These are phyloP conservation scores for Lycia hirtaria DNA, from an alignment of 2,888 invertebrate species.

Conservation along the genomic window DNA sequence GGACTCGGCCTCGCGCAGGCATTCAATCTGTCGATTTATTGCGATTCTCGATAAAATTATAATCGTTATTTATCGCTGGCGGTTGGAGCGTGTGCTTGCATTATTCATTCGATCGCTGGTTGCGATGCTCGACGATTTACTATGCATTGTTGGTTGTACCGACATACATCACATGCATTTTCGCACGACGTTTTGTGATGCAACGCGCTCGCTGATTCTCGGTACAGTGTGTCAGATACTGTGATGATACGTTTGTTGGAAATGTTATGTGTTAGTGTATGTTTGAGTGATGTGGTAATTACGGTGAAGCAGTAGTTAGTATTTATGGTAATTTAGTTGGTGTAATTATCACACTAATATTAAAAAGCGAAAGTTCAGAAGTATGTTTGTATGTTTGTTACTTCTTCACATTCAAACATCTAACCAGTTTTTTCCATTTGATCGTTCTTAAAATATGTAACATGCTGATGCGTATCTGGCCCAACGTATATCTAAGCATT, in stretches of 20 bases:
- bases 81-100: conserved; percentile 69
- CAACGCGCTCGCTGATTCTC: conserved; percentile 47
- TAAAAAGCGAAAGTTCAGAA: too few species aligned
- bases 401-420: too few species aligned
- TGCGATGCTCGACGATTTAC: conserved; percentile 68
- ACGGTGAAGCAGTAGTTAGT: too few species aligned
- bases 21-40: conserved; percentile 74
- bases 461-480: too few species aligned
- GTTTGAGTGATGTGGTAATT: conserved; percentile 4
- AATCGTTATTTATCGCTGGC: conserved; percentile 78
- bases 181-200: conserved; percentile 58
- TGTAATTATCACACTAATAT: too few species aligned
- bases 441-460: too few species aligned
- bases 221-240: conserved; percentile 43
- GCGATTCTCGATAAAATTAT: conserved; percentile 79
- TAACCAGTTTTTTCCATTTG: too few species aligned
- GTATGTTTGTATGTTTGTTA: too few species aligned
- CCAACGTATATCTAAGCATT: too few species aligned
- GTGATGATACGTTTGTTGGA: conserved; percentile 18
- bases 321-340: too few species aligned
- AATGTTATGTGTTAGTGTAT: conserved; percentile 3
- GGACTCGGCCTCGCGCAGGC: conserved; percentile 45
- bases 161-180: conserved; percentile 50
- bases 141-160: conserved; percentile 59
- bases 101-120: conserved; percentile 72